phyloP scores from a whole-genome alignment of 2,888 invertebrate genomes.

The Lithophane socia region DNA sequence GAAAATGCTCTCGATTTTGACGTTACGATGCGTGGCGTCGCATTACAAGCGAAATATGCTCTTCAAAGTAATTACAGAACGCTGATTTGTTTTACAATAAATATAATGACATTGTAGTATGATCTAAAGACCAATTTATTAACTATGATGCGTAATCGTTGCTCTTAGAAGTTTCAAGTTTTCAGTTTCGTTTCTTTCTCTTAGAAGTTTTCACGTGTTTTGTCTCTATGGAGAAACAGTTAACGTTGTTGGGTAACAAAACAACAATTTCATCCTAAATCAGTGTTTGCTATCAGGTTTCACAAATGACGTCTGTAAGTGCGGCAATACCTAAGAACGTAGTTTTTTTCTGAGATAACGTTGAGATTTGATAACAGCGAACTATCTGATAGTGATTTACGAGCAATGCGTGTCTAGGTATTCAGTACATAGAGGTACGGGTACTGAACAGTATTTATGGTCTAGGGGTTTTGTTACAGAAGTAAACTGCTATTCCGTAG shows the following conservation, averaged over 20 bases:
- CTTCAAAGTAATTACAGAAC: conserved; percentile 44
- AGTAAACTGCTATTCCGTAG: not conserved
- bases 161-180: conserved; percentile 17
- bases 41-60: conserved; percentile 47
- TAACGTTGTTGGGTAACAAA: not conserved
- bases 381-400: conserved; percentile 63
- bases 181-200: too few species aligned
- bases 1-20: conserved; percentile 56
- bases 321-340: conserved; percentile 59
- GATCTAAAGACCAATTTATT: conserved; percentile 47
- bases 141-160: conserved; percentile 18
- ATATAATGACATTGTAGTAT: conserved; percentile 50
- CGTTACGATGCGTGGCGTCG: conserved; percentile 54
- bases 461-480: not conserved
- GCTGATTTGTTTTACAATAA: conserved; percentile 43
- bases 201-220: conserved; percentile 7
- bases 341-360: conserved; percentile 61
- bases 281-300: conserved; percentile 41
- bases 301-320: conserved; percentile 48
- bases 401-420: conserved; percentile 59
- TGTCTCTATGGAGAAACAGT: not conserved
- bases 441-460: conserved; percentile 1
- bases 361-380: conserved; percentile 62
- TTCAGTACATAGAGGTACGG: not conserved
- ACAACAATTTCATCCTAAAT: conserved; percentile 36